Evolutionary conservation across 2,797 vertebrate species (phyloP).

Genomic region (Fundulus diaphanus): DNA sequence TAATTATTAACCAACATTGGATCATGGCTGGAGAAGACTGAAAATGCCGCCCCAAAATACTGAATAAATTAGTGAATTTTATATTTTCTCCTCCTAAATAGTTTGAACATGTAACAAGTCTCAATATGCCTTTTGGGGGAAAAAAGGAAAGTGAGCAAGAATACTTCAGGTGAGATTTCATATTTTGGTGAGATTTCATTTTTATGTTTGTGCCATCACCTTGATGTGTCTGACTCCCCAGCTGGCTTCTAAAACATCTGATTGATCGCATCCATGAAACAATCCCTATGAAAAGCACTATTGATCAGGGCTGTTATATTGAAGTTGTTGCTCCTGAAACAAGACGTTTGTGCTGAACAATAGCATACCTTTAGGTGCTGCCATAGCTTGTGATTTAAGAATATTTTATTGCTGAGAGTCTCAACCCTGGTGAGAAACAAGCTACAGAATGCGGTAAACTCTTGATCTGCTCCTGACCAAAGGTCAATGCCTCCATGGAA

Average conservation of each 20-base stretch:
- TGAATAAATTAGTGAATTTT: not conserved
- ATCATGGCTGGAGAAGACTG: not conserved
- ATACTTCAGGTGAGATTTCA: not conserved
- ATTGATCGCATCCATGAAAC: constrained; percentile 1
- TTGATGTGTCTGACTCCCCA: not conserved
- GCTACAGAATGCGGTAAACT: constrained; percentile 17
- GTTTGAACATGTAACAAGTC: not conserved
- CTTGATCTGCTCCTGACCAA: constrained; percentile 9
- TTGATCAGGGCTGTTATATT: constrained; percentile 21
- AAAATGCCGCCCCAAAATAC: not conserved
- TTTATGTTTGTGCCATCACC: not conserved
- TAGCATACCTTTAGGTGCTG: constrained; percentile 1
- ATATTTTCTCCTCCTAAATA: not conserved
- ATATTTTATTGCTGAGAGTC: constrained; percentile 4
- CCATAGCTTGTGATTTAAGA: constrained; percentile 29
- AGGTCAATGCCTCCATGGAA: constrained; percentile 10
- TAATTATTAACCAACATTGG: not conserved
- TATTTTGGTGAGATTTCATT: not conserved
- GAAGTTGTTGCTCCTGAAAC: not conserved
- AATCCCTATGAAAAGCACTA: constrained; percentile 16
- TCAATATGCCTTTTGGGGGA: not conserved
- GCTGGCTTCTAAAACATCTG: constrained; percentile 11
- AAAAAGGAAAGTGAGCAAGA: too few relatives aligned
- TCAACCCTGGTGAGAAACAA: constrained; percentile 46
- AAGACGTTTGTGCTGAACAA: constrained; percentile 9